phyloP scores from a whole-genome alignment of 2,113 vertebrate genomes.

The Platycercus adscitus region DNA sequence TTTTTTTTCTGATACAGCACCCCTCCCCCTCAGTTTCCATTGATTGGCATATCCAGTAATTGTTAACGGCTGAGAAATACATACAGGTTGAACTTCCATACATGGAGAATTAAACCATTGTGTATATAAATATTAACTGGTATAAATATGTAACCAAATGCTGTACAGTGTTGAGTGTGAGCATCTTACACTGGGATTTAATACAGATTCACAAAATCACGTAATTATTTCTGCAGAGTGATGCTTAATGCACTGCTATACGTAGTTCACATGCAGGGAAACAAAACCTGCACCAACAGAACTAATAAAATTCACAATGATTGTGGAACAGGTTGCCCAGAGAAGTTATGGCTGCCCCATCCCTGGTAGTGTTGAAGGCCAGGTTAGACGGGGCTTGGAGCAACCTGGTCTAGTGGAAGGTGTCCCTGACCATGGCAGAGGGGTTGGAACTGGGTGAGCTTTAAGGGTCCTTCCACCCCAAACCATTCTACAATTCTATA shows the following conservation, averaged over 20 bases:
- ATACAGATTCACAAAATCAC: not conserved
- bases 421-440: not conserved
- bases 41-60: not conserved
- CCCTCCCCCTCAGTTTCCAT: fast-evolving
- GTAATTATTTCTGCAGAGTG: not conserved
- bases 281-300: not conserved
- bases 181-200: not conserved
- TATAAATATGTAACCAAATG: not conserved
- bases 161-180: not conserved
- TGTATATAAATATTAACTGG: not conserved
- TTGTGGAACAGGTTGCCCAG: not conserved
- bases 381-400: not conserved
- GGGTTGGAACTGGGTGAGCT: not conserved
- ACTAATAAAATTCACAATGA: not conserved
- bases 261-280: not conserved
- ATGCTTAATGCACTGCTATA: not conserved
- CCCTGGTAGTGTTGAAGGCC: not conserved
- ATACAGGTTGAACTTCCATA: not conserved
- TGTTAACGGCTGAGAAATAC: not conserved
- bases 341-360: not conserved
- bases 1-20: not conserved
- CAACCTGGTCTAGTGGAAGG: not conserved
- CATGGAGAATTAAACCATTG: not conserved
- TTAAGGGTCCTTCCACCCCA: not conserved
- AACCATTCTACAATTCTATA: not conserved